Evolutionary conservation across 2,797 vertebrate species (phyloP), one percentile per base, ranked within the genome.

Genomic region (Syngnathus acus): DNA sequence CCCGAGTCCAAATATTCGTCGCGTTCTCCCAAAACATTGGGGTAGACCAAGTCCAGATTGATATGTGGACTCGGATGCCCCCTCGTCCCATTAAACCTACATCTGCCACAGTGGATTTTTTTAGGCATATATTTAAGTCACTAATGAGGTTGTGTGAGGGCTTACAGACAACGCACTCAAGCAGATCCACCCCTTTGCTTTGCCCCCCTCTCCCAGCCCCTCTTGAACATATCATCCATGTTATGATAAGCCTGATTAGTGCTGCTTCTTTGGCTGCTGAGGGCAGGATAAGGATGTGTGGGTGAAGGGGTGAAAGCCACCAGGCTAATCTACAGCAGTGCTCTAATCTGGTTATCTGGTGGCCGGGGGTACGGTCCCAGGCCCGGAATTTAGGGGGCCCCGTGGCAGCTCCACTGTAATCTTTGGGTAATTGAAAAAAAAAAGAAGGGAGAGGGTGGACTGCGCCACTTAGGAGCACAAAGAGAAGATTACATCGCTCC

Each of bases 401-500:
- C 84, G 78, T 65, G 75, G 89, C 89, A 83, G 87, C 86, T 87
- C 76, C 83, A 85, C 88, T 89, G 89, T 92, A 91, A 91, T 92
- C 91, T 92, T 86, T 87, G 82, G 78, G 87, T 93, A 91, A 93
- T 92, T 92, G 91, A 92, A 91, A 92, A 92, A 87, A 86, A 88
- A 48, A 55, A 16, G 32, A n/a, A n/a, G 8, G 40, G 13, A 37
- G 16, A 37, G 21, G 71, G 78, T 76, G 86, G 80, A 83, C 87
- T 88, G 87, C 76, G 50, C 88, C 90, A 92, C 89, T 92, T 92
- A 91, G 86, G 77, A 88, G 82, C 89, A 92, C 90, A 92, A 92
- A 92, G 89, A 91, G 86, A 89, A 91, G 91, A 92, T 92, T 92
- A 93, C 90, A 91, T 89, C 88, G 89, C 90, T 89, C 89, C 91